A percentile compares a stretch with the other conserved stretches of the same genome.
Evolutionary conservation across 2,888 invertebrate species (phyloP).

Genomic region (Ochlodes sylvanus): DNA sequence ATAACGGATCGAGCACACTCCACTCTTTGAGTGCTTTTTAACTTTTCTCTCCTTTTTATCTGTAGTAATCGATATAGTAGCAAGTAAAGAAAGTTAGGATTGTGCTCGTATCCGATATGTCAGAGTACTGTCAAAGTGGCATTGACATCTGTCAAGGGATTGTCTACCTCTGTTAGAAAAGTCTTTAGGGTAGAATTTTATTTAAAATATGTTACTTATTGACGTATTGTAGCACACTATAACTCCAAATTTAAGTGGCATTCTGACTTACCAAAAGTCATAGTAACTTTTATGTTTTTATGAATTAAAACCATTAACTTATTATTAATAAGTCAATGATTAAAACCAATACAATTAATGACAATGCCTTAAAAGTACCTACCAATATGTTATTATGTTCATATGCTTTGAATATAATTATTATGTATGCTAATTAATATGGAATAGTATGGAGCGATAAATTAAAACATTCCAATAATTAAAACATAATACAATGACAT

Average conservation of each 20-base stretch:
- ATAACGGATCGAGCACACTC: slow-evolving; percentile 16
- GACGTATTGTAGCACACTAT: too few relatives aligned
- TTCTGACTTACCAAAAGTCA: too few relatives aligned
- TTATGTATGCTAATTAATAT: too few relatives aligned
- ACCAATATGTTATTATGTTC: too few relatives aligned
- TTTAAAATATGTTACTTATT: too few relatives aligned
- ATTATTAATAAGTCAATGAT: too few relatives aligned
- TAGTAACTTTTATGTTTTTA: background rate
- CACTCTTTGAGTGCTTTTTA: slow-evolving; percentile 13
- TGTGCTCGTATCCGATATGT: slow-evolving; percentile 6
- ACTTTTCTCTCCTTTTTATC: slow-evolving; percentile 17
- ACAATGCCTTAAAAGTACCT: background rate
- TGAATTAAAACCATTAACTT: too few relatives aligned
- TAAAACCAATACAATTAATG: too few relatives aligned
- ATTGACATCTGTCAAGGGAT: slow-evolving; percentile 7
- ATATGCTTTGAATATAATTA: background rate
- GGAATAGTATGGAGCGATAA: background rate
- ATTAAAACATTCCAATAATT: background rate
- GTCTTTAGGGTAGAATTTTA: too few relatives aligned
- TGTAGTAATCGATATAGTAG: slow-evolving; percentile 9
- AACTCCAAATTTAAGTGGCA: too few relatives aligned
- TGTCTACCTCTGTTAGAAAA: background rate
- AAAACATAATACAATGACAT: background rate
- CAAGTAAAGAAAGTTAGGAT: background rate
- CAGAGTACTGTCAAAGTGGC: slow-evolving; percentile 8